phyloP scores from a whole-genome alignment of 1,140 invertebrate species.

The Trichonephila inaurata region DNA sequence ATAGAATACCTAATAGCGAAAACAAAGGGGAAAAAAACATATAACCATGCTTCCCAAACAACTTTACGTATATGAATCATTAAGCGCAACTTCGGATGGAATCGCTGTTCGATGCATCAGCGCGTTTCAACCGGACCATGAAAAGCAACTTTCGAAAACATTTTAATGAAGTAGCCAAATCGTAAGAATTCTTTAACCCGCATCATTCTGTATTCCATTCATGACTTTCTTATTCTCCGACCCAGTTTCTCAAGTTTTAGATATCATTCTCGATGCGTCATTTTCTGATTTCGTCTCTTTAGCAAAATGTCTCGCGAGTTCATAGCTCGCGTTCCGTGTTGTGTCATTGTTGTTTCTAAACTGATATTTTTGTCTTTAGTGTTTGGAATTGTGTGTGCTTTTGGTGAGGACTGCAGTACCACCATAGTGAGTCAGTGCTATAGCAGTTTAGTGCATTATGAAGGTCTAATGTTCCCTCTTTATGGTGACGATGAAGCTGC shows the following conservation, averaged over 20 bases:
- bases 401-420: neutral
- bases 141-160: neutral
- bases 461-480: constrained; percentile 46
- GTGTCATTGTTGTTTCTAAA: neutral
- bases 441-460: constrained; percentile 38
- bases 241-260: constrained; percentile 11
- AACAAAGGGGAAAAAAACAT: neutral
- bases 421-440: neutral
- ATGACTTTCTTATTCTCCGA: neutral
- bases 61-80: neutral
- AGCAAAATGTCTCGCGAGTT: neutral
- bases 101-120: constrained; percentile 43
- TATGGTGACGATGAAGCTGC: constrained; percentile 42
- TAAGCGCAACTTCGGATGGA: neutral
- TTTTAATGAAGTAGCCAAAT: constrained; percentile 1
- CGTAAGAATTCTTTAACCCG: neutral
- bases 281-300: neutral
- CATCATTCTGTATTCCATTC: constrained; percentile 27
- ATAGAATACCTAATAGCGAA: neutral
- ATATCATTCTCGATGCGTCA: neutral
- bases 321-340: neutral
- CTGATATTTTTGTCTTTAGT: constrained; percentile 29
- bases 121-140: constrained; percentile 13
- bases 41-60: neutral
- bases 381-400: neutral